Evolutionary conservation across 2,888 invertebrate species (phyloP).

Genomic region (Cepaea hortensis): DNA sequence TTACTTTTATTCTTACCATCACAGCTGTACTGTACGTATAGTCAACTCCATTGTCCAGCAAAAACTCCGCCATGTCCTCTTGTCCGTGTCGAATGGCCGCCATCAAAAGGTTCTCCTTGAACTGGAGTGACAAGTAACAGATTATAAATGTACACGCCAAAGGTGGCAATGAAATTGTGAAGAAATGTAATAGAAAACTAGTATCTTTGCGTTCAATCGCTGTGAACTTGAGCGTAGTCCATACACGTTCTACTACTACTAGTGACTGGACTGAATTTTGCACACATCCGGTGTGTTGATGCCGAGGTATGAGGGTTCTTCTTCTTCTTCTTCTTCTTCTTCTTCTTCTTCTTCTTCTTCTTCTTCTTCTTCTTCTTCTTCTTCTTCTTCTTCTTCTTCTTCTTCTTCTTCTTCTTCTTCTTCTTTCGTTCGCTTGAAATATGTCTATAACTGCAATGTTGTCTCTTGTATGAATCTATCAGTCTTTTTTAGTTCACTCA

Average conservation of each 20-base stretch:
- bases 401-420: neutral
- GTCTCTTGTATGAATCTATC: no score
- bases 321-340: neutral
- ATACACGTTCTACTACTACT: no score
- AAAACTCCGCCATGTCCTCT: constrained; percentile 70
- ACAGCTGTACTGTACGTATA: constrained; percentile 59
- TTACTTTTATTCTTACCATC: constrained; percentile 59
- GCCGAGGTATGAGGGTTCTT: neutral
- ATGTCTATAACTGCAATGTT: no score
- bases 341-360: neutral
- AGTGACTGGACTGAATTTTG: no score
- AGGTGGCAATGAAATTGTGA: neutral
- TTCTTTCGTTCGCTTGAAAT: neutral
- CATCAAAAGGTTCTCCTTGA: constrained; percentile 73
- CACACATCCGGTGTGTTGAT: no score
- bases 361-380: neutral
- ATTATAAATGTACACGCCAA: neutral
- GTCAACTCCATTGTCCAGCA: constrained; percentile 74
- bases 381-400: neutral
- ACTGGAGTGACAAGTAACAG: constrained; percentile 57
- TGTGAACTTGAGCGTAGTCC: no score
- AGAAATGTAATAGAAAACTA: neutral
- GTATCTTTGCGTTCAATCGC: neutral
- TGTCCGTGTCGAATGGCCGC: constrained; percentile 69
- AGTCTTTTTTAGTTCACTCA: no score